Conservation (phyloP, 2,113 vertebrate genomes). For the Colius striatus region DNA sequence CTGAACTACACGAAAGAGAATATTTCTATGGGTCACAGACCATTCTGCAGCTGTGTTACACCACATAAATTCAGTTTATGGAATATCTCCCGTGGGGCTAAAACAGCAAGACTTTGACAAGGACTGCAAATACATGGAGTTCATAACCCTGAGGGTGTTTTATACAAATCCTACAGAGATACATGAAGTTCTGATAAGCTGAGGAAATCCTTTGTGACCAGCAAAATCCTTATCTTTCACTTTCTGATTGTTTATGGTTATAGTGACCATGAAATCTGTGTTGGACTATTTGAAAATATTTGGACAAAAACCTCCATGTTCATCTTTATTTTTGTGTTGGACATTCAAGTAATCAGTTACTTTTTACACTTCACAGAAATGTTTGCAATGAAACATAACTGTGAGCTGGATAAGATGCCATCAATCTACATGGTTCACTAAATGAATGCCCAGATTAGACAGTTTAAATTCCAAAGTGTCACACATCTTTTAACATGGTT, state of each 20-base stretch:
- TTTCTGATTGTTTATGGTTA: not conserved
- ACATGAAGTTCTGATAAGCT: not conserved
- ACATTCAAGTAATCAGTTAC: not conserved
- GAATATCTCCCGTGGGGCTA: not conserved
- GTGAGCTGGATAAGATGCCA: not conserved
- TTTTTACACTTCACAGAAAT: not conserved
- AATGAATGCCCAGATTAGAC: not conserved
- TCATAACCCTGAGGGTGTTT: not conserved
- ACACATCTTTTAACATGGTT: not conserved
- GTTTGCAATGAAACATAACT: not conserved
- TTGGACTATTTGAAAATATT: not conserved
- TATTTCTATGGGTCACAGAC: slow-evolving; percentile 14
- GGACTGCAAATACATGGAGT: not conserved
- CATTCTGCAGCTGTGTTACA: not conserved
- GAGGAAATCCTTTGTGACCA: not conserved
- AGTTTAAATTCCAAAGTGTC: not conserved
- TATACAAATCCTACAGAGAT: not conserved
- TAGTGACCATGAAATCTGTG: not conserved
- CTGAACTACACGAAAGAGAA: not conserved
- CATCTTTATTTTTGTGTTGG: accelerated
- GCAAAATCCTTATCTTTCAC: not conserved
- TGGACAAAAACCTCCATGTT: not conserved
- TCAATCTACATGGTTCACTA: not conserved
- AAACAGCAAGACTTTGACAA: not conserved
- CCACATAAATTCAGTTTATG: not conserved